A percentile compares a stretch with the other conserved stretches of the same genome.
These are phyloP conservation scores for Xestoiulus laeticollis DNA, from an alignment of 2,888 invertebrate genomes.

Conservation along the genomic window DNA sequence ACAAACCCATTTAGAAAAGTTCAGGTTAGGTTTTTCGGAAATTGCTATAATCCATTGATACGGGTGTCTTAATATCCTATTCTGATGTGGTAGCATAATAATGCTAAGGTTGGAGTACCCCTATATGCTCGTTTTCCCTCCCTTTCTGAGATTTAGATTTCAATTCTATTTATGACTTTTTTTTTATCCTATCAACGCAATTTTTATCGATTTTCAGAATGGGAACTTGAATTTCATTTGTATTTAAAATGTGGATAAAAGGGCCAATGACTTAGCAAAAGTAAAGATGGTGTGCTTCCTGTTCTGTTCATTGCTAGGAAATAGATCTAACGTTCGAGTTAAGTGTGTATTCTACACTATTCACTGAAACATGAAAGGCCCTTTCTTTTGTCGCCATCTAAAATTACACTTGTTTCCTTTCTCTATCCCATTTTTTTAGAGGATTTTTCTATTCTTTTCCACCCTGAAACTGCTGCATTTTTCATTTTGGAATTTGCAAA, in stretches of 20 bases:
- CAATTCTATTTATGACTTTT: conserved; percentile 14
- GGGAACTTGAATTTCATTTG: not conserved
- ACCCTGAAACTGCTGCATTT: not conserved
- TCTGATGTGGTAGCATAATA: not conserved
- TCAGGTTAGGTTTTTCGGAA: not conserved
- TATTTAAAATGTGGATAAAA: not conserved
- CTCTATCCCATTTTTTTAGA: not conserved
- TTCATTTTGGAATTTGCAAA: not conserved
- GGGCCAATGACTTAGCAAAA: conserved; percentile 1
- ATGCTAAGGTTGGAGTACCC: not conserved
- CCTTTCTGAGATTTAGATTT: not conserved
- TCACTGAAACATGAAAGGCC: conserved; percentile 5
- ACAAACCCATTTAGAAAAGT: not conserved
- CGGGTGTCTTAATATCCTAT: not conserved
- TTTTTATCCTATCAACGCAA: conserved; percentile 1
- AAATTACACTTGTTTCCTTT: conserved; percentile 41
- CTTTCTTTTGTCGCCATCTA: conserved; percentile 28
- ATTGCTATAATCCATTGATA: conserved; percentile 17
- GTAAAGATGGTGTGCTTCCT: conserved; percentile 35
- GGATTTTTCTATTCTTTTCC: not conserved
- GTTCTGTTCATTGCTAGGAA: conserved; percentile 14
- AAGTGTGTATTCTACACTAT: not conserved
- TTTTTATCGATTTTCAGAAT: conserved; percentile 30
- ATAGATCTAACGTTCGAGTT: conserved; percentile 35
- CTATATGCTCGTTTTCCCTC: not conserved